phyloP scores from a whole-genome alignment of 2,113 vertebrate genomes.

The Grammomys dolichurus region DNA sequence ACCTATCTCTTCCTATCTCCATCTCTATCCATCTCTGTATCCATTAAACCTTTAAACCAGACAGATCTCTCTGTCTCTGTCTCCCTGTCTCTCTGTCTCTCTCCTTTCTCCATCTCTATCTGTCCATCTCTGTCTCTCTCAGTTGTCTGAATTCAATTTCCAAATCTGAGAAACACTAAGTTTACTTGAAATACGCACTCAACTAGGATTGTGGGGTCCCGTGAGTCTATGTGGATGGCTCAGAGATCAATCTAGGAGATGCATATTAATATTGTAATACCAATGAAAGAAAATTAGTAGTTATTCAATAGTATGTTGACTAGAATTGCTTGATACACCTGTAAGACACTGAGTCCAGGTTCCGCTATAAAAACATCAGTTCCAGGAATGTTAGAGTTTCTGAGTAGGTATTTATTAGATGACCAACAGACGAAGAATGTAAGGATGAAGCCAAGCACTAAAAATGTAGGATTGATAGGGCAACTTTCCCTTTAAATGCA shows the following conservation, averaged over 20 bases:
- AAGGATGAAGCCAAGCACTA: constrained; percentile 8
- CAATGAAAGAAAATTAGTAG: background rate
- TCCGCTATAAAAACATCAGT: background rate
- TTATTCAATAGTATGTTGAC: background rate
- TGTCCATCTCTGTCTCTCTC: background rate
- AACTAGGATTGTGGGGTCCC: background rate
- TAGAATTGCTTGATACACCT: background rate
- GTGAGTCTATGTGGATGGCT: background rate
- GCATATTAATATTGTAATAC: background rate
- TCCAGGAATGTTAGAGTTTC: background rate
- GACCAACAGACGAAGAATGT: background rate
- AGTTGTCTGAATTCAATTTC: constrained; percentile 14
- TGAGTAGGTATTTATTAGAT: background rate
- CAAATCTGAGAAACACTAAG: background rate
- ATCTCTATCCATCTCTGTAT: no score
- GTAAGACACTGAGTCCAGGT: background rate
- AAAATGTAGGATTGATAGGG: background rate
- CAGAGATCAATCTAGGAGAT: background rate
- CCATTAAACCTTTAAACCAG: no score
- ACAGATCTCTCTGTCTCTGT: no score
- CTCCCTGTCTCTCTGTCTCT: no score
- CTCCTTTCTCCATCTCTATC: no score
- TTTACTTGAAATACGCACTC: background rate
- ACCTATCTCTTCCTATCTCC: no score
- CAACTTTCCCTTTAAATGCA: constrained; percentile 45